A percentile compares a stretch with the other conserved stretches of the same genome.
phyloP scores from a whole-genome alignment of 2,888 invertebrate genomes.

The Steinernema carpocapsae region DNA sequence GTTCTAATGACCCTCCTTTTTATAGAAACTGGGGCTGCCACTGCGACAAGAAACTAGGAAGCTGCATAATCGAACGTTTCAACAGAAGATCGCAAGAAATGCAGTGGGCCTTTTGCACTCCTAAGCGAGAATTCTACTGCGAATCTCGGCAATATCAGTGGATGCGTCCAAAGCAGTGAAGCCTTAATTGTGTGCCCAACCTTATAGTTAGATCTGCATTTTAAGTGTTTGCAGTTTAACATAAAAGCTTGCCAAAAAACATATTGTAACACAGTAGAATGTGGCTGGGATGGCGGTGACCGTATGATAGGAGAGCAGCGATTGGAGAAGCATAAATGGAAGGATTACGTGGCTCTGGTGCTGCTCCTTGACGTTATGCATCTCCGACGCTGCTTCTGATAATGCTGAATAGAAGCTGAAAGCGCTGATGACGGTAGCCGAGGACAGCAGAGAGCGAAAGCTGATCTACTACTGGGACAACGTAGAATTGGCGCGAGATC shows the following conservation, averaged over 20 bases:
- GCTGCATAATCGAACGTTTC: conserved; percentile 44
- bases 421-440: background rate
- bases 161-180: conserved; percentile 2
- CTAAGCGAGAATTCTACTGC: conserved; percentile 45
- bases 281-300: conserved; percentile 88
- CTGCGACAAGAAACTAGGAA: conserved; percentile 42
- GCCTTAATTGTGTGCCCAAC: background rate
- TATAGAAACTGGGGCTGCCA: conserved; percentile 45
- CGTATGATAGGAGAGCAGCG: conserved; percentile 72
- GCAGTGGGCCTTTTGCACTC: conserved; percentile 45
- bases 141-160: conserved; percentile 37
- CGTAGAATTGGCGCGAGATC: background rate
- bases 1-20: background rate
- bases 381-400: background rate
- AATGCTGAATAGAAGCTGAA: background rate
- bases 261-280: conserved; percentile 79
- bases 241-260: too few relatives aligned
- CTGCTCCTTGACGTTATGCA: background rate
- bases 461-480: background rate
- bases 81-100: conserved; percentile 33
- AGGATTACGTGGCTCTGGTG: background rate
- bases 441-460: background rate
- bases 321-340: background rate
- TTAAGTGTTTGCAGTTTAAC: background rate
- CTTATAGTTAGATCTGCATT: background rate